Evolutionary conservation across 1,140 invertebrate genomes (phyloP).

Genomic region (Leptinotarsa defecta): DNA sequence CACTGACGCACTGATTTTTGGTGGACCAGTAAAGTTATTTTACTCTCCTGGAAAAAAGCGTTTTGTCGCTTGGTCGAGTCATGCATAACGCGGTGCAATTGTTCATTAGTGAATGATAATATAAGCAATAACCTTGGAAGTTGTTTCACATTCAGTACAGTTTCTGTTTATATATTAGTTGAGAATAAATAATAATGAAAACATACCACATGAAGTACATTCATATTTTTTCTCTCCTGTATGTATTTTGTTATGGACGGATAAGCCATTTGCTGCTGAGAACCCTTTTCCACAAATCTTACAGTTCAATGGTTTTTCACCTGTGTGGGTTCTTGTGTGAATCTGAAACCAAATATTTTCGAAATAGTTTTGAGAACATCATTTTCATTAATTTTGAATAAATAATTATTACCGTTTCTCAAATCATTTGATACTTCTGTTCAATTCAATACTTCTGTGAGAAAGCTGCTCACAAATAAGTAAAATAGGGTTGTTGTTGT

Average conservation of each 20-base stretch:
- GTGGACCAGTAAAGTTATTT: too few relatives aligned
- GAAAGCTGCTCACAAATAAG: too few relatives aligned
- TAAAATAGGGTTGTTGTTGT: too few relatives aligned
- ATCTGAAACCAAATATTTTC: constrained; percentile 55
- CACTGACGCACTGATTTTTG: too few relatives aligned
- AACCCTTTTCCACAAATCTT: constrained; percentile 52
- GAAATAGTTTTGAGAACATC: neutral
- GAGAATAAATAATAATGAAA: constrained; percentile 25
- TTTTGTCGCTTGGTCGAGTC: too few relatives aligned
- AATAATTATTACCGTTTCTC: neutral
- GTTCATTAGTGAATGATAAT: neutral
- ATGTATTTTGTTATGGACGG: constrained; percentile 63
- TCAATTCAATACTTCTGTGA: too few relatives aligned
- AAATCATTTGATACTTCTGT: neutral
- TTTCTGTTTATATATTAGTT: neutral
- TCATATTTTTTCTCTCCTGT: constrained; percentile 74
- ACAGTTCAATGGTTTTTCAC: constrained; percentile 69
- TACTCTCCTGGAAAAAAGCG: too few relatives aligned
- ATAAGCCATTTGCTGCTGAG: constrained; percentile 53
- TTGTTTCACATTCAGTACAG: neutral
- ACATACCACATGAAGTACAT: constrained; percentile 66
- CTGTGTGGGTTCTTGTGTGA: constrained; percentile 71
- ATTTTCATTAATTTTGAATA: neutral
- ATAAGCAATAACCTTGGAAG: neutral
- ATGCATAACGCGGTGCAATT: too few relatives aligned